These are phyloP conservation scores for Cynodonichthys magdalenae DNA, from an alignment of 2,797 vertebrate species.

Conservation along the genomic window DNA sequence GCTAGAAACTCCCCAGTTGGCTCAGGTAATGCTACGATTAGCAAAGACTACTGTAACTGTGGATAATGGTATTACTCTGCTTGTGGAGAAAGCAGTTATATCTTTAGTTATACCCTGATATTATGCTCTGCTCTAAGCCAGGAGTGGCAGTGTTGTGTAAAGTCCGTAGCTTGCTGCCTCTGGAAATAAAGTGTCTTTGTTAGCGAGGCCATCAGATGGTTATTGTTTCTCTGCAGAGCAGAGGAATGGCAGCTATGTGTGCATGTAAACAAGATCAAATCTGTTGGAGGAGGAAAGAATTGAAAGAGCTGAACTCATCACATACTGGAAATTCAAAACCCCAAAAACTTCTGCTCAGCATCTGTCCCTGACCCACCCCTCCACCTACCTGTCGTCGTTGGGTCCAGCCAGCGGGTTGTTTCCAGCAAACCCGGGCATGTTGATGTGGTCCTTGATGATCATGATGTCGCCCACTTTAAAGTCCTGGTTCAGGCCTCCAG, in stretches of 20 bases:
- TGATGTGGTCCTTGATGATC: slow-evolving; percentile 92
- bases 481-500: slow-evolving; percentile 88
- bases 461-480: slow-evolving; percentile 91
- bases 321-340: neutral
- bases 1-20: slow-evolving; percentile 10
- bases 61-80: too few species aligned
- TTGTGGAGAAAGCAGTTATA: too few species aligned
- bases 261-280: neutral
- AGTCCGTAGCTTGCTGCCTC: neutral
- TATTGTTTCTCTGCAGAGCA: neutral
- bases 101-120: neutral
- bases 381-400: slow-evolving; percentile 84
- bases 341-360: neutral
- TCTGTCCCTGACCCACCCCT: neutral
- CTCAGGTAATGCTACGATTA: neutral
- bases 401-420: slow-evolving; percentile 85
- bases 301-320: neutral
- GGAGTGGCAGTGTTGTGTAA: neutral
- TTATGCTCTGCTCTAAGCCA: neutral
- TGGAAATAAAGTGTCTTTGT: slow-evolving; percentile 12
- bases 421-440: slow-evolving; percentile 87
- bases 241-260: slow-evolving; percentile 1
- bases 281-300: neutral
- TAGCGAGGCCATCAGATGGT: neutral
- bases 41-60: neutral